phyloP scores from a whole-genome alignment of 2,888 invertebrate genomes.

The Coelopa pilipes region DNA sequence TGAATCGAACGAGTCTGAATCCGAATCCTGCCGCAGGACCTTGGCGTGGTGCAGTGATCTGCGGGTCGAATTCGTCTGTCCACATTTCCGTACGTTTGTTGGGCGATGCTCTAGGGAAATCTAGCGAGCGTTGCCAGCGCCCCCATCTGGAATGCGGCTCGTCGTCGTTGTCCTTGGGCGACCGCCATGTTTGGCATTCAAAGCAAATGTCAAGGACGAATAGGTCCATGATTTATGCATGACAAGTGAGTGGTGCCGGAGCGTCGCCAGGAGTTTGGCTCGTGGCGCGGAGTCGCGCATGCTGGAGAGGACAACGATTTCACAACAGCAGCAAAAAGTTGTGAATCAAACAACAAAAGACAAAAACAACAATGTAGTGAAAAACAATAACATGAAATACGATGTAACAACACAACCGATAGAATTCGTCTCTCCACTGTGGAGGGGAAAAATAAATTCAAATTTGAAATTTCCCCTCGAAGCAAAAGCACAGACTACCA shows the following conservation, averaged over 20 bases:
- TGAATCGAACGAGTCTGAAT: not conserved
- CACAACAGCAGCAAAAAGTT: not conserved
- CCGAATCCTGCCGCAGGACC: not conserved
- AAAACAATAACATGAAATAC: too few relatives aligned
- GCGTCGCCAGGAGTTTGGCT: not conserved
- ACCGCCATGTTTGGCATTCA: slow-evolving; percentile 20
- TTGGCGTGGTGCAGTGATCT: slow-evolving; percentile 11
- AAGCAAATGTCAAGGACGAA: slow-evolving; percentile 38
- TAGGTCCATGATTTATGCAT: slow-evolving; percentile 43
- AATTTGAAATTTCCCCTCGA: too few relatives aligned
- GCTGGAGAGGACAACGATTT: not conserved
- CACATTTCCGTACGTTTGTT: too few relatives aligned
- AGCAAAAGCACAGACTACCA: not conserved
- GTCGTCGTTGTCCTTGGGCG: not conserved
- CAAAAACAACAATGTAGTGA: not conserved
- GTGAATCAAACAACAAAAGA: not conserved
- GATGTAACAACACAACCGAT: too few relatives aligned
- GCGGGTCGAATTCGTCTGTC: not conserved
- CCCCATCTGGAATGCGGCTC: not conserved
- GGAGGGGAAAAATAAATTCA: too few relatives aligned
- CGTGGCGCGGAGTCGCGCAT: not conserved
- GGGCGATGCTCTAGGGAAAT: not conserved
- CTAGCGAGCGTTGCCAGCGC: not conserved
- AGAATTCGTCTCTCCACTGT: too few relatives aligned
- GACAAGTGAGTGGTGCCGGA: slow-evolving; percentile 32